These are phyloP conservation scores for Mobula hypostoma DNA, from an alignment of 2,113 vertebrate genomes.

Conservation along the genomic window DNA sequence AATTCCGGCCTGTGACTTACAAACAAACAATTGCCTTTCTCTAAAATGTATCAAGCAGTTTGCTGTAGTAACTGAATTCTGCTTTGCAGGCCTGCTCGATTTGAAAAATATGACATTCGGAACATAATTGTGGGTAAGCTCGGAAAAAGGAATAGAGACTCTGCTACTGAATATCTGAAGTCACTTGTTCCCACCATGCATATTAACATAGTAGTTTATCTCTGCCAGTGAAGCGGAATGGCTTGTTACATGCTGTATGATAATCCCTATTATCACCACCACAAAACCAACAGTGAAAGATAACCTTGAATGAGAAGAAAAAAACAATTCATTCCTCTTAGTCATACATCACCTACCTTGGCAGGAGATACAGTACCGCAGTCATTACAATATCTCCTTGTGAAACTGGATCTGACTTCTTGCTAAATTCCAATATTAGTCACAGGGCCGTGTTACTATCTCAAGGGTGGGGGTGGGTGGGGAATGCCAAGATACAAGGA, in stretches of 20 bases:
- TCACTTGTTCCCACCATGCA: constrained; percentile 3
- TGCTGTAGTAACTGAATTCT: neutral
- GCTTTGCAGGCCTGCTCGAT: no score
- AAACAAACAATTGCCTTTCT: neutral
- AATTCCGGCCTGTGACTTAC: neutral
- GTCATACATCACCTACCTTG: constrained; percentile 80
- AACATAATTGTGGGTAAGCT: neutral
- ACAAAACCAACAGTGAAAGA: constrained; percentile 71
- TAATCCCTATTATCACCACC: constrained; percentile 70
- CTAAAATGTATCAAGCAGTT: neutral
- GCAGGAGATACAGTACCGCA: constrained; percentile 64
- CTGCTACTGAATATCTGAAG: constrained; percentile 19
- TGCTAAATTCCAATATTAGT: constrained; percentile 98
- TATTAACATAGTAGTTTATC: constrained; percentile 57
- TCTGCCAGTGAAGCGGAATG: constrained; percentile 58
- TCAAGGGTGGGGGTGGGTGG: constrained; percentile 36
- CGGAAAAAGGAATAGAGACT: neutral
- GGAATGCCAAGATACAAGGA: neutral
- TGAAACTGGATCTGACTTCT: constrained; percentile 98
- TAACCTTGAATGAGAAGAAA: constrained; percentile 55
- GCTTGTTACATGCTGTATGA: constrained; percentile 68
- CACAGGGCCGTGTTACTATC: constrained; percentile 74
- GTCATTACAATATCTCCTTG: constrained; percentile 70
- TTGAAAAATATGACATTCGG: neutral
- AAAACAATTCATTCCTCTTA: constrained; percentile 57